A percentile compares a stretch with the other conserved stretches of the same genome.
phyloP scores from a whole-genome alignment of 2,797 vertebrate genomes.

The Phrynocephalus guinanensis region DNA sequence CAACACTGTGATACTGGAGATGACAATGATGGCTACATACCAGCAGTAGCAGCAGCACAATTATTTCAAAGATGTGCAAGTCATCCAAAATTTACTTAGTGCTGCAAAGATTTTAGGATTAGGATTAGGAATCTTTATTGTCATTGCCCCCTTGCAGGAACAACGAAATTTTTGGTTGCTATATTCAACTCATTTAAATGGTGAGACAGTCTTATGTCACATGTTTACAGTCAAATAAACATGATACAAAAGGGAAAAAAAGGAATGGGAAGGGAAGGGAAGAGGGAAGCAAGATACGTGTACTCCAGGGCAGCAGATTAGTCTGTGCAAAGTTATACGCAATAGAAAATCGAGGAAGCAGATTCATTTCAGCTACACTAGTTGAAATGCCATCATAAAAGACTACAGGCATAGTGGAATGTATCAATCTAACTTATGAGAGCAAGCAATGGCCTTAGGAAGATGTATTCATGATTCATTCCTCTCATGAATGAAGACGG shows the following conservation, averaged over 20 bases:
- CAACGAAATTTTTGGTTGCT: no score
- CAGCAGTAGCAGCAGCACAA: not conserved
- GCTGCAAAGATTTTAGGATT: not conserved
- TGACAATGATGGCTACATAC: no score
- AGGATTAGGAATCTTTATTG: no score
- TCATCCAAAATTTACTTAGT: not conserved
- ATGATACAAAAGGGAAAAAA: not conserved
- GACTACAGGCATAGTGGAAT: not conserved
- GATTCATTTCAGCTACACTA: not conserved
- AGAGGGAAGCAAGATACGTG: not conserved
- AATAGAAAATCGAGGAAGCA: not conserved
- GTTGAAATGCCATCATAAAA: not conserved
- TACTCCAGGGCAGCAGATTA: not conserved
- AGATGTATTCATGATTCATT: not conserved
- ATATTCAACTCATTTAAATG: not conserved
- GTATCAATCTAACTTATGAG: not conserved
- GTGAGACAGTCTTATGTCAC: not conserved
- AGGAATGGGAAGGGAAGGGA: not conserved
- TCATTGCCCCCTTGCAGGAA: no score
- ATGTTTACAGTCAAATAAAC: not conserved
- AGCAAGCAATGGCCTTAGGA: not conserved
- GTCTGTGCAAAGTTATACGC: not conserved
- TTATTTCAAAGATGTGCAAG: not conserved
- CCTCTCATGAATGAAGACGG: not conserved
- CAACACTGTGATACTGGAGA: not conserved